Percentiles rank a stretch among this genome's conserved stretches.
phyloP scores from a whole-genome alignment of 2,888 invertebrate genomes.

The Cerastis leucographa region DNA sequence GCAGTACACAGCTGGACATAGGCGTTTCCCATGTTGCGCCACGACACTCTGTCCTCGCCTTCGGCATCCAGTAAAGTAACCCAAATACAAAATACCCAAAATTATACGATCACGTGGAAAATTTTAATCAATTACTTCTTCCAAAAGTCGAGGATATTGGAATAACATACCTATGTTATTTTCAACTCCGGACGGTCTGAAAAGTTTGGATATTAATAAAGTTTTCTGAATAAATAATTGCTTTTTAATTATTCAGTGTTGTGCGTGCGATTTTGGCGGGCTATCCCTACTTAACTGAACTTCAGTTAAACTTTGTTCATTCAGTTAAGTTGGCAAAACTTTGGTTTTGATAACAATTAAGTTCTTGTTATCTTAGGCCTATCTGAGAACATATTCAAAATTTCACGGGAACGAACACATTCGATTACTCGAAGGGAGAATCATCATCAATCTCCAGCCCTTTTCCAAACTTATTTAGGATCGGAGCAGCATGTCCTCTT shows the following conservation, averaged over 20 bases:
- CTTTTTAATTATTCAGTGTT: slow-evolving; percentile 20
- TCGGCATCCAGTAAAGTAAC: not conserved
- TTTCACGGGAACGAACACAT: slow-evolving; percentile 9
- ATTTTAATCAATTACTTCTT: slow-evolving; percentile 27
- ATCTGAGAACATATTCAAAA: not conserved
- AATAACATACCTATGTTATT: slow-evolving; percentile 22
- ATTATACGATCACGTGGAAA: not conserved
- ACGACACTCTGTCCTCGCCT: not conserved
- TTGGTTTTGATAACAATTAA: slow-evolving; percentile 30
- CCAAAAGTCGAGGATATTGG: slow-evolving; percentile 26
- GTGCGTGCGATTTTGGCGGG: slow-evolving; percentile 10
- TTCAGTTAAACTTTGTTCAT: slow-evolving; percentile 6
- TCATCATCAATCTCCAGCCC: not conserved
- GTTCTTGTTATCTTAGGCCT: slow-evolving; percentile 18
- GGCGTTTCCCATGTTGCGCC: not conserved
- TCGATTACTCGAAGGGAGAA: slow-evolving; percentile 17
- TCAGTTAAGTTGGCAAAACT: slow-evolving; percentile 18
- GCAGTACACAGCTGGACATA: not conserved
- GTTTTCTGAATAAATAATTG: slow-evolving; percentile 35
- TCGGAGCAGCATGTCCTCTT: not conserved
- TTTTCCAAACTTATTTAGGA: not conserved
- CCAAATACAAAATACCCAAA: not conserved
- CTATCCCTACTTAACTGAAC: slow-evolving; percentile 14
- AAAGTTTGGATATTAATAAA: slow-evolving; percentile 36
- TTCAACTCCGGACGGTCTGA: slow-evolving; percentile 20